phyloP scores from a whole-genome alignment of 2,888 invertebrate species.

The Cremastinae sp. region DNA sequence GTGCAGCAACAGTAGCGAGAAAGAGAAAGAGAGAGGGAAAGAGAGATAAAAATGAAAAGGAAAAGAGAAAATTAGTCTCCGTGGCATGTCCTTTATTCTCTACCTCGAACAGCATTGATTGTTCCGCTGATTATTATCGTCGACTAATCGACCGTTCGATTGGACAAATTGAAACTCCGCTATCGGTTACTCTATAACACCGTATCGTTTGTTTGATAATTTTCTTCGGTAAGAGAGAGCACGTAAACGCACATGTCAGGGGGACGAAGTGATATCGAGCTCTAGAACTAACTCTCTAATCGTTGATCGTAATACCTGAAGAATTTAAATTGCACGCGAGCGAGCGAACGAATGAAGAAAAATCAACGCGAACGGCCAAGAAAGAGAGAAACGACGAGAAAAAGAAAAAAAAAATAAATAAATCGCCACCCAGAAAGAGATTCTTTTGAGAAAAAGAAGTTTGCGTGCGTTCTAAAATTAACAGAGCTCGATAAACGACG shows the following conservation, averaged over 20 bases:
- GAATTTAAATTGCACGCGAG: slow-evolving; percentile 38
- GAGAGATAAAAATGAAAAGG: too few relatives aligned
- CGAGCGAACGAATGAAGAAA: too few relatives aligned
- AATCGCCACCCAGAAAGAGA: slow-evolving; percentile 9
- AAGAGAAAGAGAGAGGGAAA: slow-evolving; percentile 4
- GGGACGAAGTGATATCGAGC: neutral
- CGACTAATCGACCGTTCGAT: slow-evolving; percentile 52
- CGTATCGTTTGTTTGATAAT: slow-evolving; percentile 23
- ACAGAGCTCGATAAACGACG: too few relatives aligned
- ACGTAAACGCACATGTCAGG: neutral
- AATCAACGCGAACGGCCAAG: neutral
- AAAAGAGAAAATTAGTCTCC: slow-evolving; percentile 39
- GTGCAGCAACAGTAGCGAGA: slow-evolving; percentile 28
- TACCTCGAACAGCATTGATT: slow-evolving; percentile 25
- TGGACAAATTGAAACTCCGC: slow-evolving; percentile 52
- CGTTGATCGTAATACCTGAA: slow-evolving; percentile 10
- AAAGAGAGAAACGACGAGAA: too few relatives aligned
- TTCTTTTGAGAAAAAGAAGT: slow-evolving; percentile 23
- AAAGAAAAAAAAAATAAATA: neutral
- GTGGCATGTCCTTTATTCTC: slow-evolving; percentile 16
- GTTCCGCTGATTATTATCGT: slow-evolving; percentile 49
- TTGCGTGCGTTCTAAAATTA: slow-evolving; percentile 28
- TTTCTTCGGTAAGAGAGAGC: slow-evolving; percentile 11
- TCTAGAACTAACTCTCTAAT: slow-evolving; percentile 5
- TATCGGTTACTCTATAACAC: slow-evolving; percentile 5